phyloP scores from a whole-genome alignment of 2,113 vertebrate species.

The Ciconia maguari region DNA sequence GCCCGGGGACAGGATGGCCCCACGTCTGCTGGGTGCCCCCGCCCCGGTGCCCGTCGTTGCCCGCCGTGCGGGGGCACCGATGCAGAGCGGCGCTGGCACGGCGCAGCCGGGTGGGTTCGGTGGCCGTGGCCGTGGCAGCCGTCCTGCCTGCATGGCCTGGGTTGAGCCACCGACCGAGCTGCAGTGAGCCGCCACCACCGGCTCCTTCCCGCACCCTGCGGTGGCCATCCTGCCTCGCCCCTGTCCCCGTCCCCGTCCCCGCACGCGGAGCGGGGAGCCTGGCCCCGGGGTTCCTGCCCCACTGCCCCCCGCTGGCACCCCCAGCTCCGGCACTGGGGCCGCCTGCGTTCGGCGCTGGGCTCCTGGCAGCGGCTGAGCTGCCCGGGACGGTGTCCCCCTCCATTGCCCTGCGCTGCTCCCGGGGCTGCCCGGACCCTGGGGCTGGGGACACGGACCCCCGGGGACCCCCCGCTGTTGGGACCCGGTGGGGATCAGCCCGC shows the following conservation, averaged over 20 bases:
- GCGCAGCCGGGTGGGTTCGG: accelerated
- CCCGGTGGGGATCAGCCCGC: accelerated
- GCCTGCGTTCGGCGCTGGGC: not conserved
- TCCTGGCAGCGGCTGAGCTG: not conserved
- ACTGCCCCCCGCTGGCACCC: accelerated
- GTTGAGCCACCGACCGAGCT: not conserved
- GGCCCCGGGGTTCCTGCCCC: too few relatives aligned
- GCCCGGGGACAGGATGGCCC: not conserved
- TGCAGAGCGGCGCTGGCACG: too few relatives aligned
- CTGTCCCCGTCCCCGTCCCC: accelerated
- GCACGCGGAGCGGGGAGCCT: too few relatives aligned
- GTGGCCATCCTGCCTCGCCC: not conserved
- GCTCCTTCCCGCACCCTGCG: accelerated
- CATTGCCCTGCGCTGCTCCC: accelerated
- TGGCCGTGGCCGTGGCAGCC: not conserved
- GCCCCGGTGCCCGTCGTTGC: not conserved
- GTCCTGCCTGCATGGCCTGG: accelerated
- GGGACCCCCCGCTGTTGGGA: not conserved
- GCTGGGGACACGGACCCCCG: accelerated
- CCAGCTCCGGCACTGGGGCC: not conserved
- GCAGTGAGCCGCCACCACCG: not conserved
- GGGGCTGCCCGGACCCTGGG: not conserved
- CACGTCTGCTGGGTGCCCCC: accelerated
- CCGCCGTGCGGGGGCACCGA: accelerated
- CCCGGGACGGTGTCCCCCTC: not conserved